Evolutionary conservation across 2,797 vertebrate genomes (phyloP).

Genomic region (Rhabdomys pumilio): DNA sequence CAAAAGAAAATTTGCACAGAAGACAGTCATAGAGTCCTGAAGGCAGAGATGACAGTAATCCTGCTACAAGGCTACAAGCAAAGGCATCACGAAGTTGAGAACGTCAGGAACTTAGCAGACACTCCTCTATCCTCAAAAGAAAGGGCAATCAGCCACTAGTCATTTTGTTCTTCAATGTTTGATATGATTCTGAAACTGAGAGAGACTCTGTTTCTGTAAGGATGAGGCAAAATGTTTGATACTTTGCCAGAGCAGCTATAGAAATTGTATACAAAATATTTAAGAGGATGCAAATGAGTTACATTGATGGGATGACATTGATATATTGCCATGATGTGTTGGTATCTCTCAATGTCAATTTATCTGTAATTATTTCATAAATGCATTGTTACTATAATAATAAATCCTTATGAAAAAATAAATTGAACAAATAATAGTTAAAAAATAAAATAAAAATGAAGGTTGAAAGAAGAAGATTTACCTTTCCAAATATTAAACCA

Average conservation of each 20-base stretch:
- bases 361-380: not conserved
- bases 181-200: not conserved
- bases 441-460: conserved; percentile 11
- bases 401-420: not conserved
- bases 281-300: not conserved
- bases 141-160: too few relatives aligned
- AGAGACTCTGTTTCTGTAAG: not conserved
- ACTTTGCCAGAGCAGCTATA: not conserved
- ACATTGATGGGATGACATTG: not conserved
- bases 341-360: not conserved
- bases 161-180: not conserved
- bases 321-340: not conserved
- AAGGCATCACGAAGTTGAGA: not conserved
- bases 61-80: not conserved
- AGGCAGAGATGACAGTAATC: too few relatives aligned
- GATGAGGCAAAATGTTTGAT: not conserved
- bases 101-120: not conserved
- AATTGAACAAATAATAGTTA: conserved; percentile 10
- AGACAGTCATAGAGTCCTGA: fast-evolving
- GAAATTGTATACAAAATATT: not conserved
- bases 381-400: not conserved
- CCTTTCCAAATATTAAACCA: not conserved
- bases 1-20: not conserved
- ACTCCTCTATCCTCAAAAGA: not conserved
- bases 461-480: not conserved